Conservation (phyloP, 2,797 vertebrate genomes). For the Poeciliopsis infans region DNA sequence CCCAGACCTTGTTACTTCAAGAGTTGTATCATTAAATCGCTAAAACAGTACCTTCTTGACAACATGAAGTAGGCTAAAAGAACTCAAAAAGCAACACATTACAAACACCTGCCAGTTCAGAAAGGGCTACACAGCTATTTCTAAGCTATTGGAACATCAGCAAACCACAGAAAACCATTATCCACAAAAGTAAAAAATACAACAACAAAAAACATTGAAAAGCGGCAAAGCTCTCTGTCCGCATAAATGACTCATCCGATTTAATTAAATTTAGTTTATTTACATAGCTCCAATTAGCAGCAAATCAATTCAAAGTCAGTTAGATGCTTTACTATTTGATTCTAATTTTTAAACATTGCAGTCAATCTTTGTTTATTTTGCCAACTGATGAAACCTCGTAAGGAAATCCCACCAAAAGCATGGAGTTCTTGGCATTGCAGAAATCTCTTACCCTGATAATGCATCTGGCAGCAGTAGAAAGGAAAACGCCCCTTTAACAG, state of each 20-base stretch:
- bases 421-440: neutral
- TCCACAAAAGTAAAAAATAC: neutral
- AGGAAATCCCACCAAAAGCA: neutral
- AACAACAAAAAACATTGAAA: neutral
- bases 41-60: neutral
- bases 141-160: neutral
- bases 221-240: neutral
- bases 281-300: neutral
- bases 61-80: neutral
- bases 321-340: neutral
- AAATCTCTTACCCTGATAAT: neutral
- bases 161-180: neutral
- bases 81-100: neutral
- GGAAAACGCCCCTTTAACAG: neutral
- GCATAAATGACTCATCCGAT: neutral
- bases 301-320: neutral
- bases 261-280: neutral
- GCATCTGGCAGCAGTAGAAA: neutral
- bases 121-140: neutral
- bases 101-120: neutral
- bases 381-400: neutral
- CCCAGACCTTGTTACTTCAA: neutral
- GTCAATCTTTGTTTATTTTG: neutral
- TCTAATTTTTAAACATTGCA: neutral
- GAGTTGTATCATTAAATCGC: neutral